Percentiles rank a stretch among this genome's conserved stretches.
These are phyloP conservation scores for Phallusia fumigata DNA, from an alignment of 23 tunicate species.

Conservation along the genomic window DNA sequence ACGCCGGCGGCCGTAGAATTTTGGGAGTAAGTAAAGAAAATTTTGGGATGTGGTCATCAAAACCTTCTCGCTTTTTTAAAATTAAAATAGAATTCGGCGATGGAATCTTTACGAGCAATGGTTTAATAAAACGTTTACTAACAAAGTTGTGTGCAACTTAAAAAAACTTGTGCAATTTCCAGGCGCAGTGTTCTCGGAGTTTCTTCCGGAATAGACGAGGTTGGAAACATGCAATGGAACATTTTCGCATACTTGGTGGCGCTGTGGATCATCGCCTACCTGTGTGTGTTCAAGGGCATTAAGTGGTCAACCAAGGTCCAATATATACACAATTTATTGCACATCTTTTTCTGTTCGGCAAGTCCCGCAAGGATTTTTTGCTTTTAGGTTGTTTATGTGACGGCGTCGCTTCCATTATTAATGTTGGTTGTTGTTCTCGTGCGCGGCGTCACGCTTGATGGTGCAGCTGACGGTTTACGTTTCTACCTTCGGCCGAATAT, in stretches of 20 bases:
- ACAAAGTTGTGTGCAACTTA: no score
- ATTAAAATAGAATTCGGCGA: no score
- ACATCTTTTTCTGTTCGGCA: no score
- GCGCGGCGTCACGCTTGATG: conserved; percentile 28
- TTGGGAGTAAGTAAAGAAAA: conserved; percentile 33
- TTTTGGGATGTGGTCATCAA: no score
- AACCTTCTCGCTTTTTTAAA: no score
- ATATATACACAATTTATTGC: no score
- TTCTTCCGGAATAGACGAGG: conserved; percentile 14
- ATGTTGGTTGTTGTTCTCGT: conserved; percentile 29
- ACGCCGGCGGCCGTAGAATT: conserved; percentile 25
- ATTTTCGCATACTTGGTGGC: conserved; percentile 13
- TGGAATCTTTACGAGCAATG: no score
- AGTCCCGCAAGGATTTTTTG: no score
- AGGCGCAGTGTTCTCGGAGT: conserved; percentile 10
- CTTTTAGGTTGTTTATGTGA: conserved; percentile 34
- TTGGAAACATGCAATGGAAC: conserved; percentile 23
- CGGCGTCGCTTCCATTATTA: conserved; percentile 24
- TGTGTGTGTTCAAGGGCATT: conserved; percentile 30
- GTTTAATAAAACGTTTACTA: no score
- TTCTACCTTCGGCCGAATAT: conserved; percentile 25
- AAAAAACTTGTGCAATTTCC: no score
- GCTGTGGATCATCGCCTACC: conserved; percentile 22
- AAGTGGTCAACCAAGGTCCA: conserved; percentile 35
- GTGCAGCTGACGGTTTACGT: conserved; percentile 18